Percentiles rank a stretch among this genome's conserved stretches.
Conservation (phyloP, 2,113 vertebrate genomes). For the Bubo scandiacus region DNA sequence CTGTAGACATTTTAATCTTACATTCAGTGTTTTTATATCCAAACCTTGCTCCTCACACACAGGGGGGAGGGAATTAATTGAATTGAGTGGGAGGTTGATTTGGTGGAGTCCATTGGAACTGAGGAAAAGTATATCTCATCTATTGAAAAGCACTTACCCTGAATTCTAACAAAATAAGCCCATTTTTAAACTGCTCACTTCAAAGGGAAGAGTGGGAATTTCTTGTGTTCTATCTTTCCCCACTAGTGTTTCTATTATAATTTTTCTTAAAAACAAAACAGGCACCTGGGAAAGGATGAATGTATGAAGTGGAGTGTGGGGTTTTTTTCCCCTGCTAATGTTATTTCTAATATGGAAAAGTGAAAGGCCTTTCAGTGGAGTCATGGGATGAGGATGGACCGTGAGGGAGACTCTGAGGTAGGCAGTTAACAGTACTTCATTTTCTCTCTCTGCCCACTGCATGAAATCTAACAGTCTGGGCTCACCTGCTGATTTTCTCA, state of each 20-base stretch:
- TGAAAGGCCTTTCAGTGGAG: background rate
- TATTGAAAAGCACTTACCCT: slow-evolving; percentile 52
- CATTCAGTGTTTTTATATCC: slow-evolving; percentile 65
- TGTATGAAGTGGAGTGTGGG: background rate
- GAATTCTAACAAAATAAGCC: slow-evolving; percentile 64
- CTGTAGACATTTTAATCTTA: slow-evolving; percentile 64
- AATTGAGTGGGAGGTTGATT: slow-evolving; percentile 71
- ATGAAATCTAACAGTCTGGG: background rate
- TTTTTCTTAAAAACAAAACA: slow-evolving; percentile 38
- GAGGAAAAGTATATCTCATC: slow-evolving; percentile 41
- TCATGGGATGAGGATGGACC: background rate
- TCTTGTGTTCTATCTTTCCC: slow-evolving; percentile 14
- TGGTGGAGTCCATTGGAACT: slow-evolving; percentile 39
- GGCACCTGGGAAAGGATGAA: slow-evolving; percentile 29
- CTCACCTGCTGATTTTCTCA: background rate
- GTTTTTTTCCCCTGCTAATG: background rate
- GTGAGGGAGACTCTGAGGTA: background rate
- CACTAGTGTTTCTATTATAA: slow-evolving; percentile 18
- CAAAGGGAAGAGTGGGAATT: slow-evolving; percentile 52
- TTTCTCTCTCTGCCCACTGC: background rate
- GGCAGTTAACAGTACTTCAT: background rate
- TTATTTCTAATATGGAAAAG: background rate
- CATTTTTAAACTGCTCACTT: slow-evolving; percentile 46
- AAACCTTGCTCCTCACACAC: slow-evolving; percentile 55
- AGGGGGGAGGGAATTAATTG: slow-evolving; percentile 64